Evolutionary conservation across 2,113 vertebrate species (phyloP).

Genomic region (Saguinus midas): DNA sequence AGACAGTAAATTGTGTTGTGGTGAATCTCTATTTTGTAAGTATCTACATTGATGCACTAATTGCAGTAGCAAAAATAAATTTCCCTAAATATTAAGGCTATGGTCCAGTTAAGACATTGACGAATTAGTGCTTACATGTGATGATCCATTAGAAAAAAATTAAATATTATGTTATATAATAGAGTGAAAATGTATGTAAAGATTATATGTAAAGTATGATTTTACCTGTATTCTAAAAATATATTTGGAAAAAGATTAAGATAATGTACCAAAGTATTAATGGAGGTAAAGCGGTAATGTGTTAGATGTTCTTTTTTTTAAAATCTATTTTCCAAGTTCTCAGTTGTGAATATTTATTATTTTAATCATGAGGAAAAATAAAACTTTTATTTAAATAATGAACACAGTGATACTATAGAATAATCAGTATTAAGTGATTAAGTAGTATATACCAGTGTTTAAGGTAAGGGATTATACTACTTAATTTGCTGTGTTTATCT

Average conservation of each 20-base stretch:
- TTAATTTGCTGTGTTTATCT: not conserved
- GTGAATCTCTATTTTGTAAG: not conserved
- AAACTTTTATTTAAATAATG: not conserved
- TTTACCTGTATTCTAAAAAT: not conserved
- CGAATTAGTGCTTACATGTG: not conserved
- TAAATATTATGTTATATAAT: not conserved
- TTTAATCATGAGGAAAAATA: not conserved
- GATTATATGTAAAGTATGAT: not conserved
- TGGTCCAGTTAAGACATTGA: not conserved
- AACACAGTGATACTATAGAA: not conserved
- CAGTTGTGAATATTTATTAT: not conserved
- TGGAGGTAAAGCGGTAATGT: not conserved
- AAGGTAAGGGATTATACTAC: not conserved
- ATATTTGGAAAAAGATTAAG: not conserved
- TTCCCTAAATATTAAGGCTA: not conserved
- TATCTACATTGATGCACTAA: not conserved
- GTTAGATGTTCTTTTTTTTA: not conserved
- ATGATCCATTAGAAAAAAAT: not conserved
- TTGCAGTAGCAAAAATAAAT: not conserved
- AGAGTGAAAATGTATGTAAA: not conserved
- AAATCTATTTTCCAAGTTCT: not conserved
- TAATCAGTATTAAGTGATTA: not conserved
- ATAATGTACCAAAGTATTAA: not conserved
- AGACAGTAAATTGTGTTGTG: not conserved
- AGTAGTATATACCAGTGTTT: not conserved